Conservation (phyloP, 2,888 invertebrate genomes). For the Miltochrista miniata region DNA sequence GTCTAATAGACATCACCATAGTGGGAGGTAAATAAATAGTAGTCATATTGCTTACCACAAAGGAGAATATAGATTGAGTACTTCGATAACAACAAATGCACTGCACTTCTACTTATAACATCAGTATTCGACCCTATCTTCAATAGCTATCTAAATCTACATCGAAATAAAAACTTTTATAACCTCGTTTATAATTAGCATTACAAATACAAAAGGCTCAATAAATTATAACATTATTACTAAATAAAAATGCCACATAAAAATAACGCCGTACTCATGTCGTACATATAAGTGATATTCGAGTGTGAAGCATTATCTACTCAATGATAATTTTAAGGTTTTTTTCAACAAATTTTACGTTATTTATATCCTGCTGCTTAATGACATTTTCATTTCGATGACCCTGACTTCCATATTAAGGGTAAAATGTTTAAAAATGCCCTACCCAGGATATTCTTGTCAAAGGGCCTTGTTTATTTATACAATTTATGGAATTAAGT, state of each 20-base stretch:
- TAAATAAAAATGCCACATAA: conserved; percentile 12
- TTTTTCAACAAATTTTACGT: conserved; percentile 33
- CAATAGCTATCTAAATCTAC: background rate
- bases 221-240: conserved; percentile 9
- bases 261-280: conserved; percentile 13
- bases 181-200: background rate
- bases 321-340: conserved; percentile 37
- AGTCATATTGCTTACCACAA: too few species aligned
- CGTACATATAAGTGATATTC: conserved; percentile 26
- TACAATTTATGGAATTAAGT: too few species aligned
- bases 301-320: conserved; percentile 53
- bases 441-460: too few species aligned
- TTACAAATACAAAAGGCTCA: conserved; percentile 1
- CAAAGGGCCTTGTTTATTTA: too few species aligned
- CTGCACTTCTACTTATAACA: background rate
- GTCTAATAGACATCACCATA: too few species aligned
- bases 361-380: background rate
- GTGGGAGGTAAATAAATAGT: too few species aligned
- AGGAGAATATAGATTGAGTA: too few species aligned
- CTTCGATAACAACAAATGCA: too few species aligned
- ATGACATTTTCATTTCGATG: too few species aligned
- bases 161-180: background rate
- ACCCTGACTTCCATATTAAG: background rate
- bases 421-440: background rate
- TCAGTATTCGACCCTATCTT: background rate